These are phyloP conservation scores for Frieseomelitta varia DNA, from an alignment of 1,140 invertebrate species.

Conservation along the genomic window DNA sequence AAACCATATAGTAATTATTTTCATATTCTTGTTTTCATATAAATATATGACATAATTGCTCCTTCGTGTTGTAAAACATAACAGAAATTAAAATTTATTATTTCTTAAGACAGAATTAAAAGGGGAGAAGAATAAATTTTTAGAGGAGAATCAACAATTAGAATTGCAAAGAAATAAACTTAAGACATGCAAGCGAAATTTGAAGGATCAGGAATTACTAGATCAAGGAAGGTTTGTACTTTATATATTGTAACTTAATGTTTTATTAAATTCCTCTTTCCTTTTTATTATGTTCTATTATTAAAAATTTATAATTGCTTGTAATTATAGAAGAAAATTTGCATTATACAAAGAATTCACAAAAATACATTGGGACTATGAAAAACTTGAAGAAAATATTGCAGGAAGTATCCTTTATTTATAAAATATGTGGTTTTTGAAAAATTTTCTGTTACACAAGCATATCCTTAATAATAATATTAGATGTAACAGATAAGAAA, in stretches of 20 bases:
- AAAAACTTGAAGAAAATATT: constrained; percentile 16
- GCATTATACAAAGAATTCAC: constrained; percentile 45
- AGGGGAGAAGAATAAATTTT: constrained; percentile 46
- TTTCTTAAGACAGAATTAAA: constrained; percentile 49
- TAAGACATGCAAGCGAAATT: constrained; percentile 50
- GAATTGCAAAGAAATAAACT: constrained; percentile 51
- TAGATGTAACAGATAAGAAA: constrained; percentile 36
- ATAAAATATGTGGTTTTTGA: neutral
- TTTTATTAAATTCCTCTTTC: neutral
- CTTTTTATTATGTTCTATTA: neutral
- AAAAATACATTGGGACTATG: constrained; percentile 51
- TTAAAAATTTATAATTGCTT: constrained; percentile 1
- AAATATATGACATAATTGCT: neutral
- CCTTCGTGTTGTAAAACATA: neutral
- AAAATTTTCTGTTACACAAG: no score
- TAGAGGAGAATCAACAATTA: constrained; percentile 41
- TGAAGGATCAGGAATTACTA: constrained; percentile 55
- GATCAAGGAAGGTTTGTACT: constrained; percentile 60
- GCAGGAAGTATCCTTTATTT: constrained; percentile 57
- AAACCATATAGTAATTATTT: constrained; percentile 27
- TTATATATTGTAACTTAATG: neutral
- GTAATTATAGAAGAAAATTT: constrained; percentile 51
- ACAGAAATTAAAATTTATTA: neutral
- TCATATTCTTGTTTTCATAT: neutral
- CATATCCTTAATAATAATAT: constrained; percentile 30